These are phyloP conservation scores for Hemicrepidius hirtus DNA, from an alignment of 2,888 invertebrate genomes.

Conservation along the genomic window DNA sequence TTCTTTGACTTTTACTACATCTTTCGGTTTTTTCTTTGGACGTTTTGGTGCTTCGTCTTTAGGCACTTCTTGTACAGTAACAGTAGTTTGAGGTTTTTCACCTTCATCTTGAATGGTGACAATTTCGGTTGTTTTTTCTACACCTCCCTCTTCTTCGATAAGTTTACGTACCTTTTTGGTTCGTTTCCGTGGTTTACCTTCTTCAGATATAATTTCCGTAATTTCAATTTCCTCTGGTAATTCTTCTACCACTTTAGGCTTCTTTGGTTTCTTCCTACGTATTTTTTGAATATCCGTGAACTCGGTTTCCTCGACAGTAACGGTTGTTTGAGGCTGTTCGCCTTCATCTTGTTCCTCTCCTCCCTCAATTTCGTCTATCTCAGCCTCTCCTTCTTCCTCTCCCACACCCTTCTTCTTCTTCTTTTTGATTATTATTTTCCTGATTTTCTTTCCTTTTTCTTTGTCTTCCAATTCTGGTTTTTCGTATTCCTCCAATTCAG, in stretches of 20 bases:
- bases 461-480: no score
- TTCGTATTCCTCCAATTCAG: no score
- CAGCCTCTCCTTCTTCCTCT: no score
- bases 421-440: no score
- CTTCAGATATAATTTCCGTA: conserved; percentile 48
- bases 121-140: conserved; percentile 68
- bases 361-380: no score
- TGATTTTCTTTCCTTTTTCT: no score
- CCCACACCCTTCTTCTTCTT: no score
- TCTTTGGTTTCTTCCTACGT: conserved; percentile 22
- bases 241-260: conserved; percentile 54
- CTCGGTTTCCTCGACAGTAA: conserved; percentile 57
- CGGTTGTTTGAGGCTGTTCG: conserved; percentile 68
- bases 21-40: conserved; percentile 57
- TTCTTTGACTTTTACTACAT: conserved; percentile 52
- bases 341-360: no score
- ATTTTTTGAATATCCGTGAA: conserved; percentile 2
- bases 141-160: conserved; percentile 65
- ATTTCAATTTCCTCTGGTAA: conserved; percentile 48
- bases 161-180: conserved; percentile 66
- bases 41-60: conserved; percentile 61
- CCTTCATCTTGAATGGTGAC: conserved; percentile 67
- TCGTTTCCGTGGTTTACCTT: conserved; percentile 54
- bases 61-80: conserved; percentile 51
- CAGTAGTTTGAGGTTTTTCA: conserved; percentile 55